Evolutionary conservation across 1,140 invertebrate species (phyloP).

Genomic region (Nasonia longicornis): DNA sequence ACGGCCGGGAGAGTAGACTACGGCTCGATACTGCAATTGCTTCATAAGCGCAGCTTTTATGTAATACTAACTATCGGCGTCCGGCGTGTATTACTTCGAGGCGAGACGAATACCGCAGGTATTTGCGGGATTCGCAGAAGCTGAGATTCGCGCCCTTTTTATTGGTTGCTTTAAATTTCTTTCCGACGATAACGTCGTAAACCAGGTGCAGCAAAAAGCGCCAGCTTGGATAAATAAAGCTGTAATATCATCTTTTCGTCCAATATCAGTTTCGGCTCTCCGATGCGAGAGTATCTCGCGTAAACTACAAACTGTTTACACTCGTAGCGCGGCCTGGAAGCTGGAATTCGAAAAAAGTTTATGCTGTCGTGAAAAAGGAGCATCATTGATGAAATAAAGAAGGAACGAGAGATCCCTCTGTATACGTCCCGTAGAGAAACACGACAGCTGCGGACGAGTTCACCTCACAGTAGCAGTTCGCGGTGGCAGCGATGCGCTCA

Average conservation of each 20-base stretch:
- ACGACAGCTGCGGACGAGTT: neutral
- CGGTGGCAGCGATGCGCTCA: too few species aligned
- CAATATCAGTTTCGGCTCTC: neutral
- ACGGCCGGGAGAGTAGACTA: neutral
- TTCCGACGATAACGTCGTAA: neutral
- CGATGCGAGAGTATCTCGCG: neutral
- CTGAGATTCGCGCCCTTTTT: neutral
- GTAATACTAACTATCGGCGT: slow-evolving; percentile 3
- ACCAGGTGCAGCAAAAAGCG: neutral
- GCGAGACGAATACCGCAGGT: neutral
- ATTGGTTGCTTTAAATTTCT: neutral
- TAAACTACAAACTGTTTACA: neutral
- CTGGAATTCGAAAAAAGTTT: neutral
- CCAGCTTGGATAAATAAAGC: neutral
- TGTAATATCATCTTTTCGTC: neutral
- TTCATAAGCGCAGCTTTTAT: neutral
- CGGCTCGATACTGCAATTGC: neutral
- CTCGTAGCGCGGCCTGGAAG: neutral
- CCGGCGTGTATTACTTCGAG: neutral
- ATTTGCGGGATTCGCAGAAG: neutral
- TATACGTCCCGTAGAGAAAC: neutral
- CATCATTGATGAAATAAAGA: neutral
- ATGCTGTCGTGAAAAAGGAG: neutral
- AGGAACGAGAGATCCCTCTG: neutral
- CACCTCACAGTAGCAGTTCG: neutral